A percentile compares a stretch with the other conserved stretches of the same genome.
These are phyloP conservation scores for Agonum fuliginosum DNA, from an alignment of 2,888 invertebrate species.

Conservation along the genomic window DNA sequence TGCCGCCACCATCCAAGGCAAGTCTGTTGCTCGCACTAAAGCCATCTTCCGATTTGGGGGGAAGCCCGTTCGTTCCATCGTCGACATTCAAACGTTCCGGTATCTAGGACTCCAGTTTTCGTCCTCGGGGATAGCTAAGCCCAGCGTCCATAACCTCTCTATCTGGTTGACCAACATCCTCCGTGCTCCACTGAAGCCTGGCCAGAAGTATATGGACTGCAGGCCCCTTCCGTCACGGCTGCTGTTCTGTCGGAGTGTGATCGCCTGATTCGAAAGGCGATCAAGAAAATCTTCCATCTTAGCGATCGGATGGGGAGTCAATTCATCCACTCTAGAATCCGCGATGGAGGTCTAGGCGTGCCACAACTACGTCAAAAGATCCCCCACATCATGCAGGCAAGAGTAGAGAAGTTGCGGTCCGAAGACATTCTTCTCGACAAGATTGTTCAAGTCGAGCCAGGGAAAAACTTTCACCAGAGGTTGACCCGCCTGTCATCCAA, in stretches of 20 bases:
- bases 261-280: slow-evolving; percentile 64
- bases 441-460: not conserved
- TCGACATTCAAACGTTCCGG: slow-evolving; percentile 58
- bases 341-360: slow-evolving; percentile 19
- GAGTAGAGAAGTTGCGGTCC: not conserved
- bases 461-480: not conserved
- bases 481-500: not conserved
- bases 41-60: slow-evolving; percentile 34
- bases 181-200: slow-evolving; percentile 69
- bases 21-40: slow-evolving; percentile 21
- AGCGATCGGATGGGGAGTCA: slow-evolving; percentile 49
- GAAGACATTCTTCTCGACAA: not conserved
- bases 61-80: not conserved
- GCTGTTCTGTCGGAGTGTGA: slow-evolving; percentile 66
- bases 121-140: slow-evolving; percentile 60
- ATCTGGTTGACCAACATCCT: slow-evolving; percentile 64
- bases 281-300: slow-evolving; percentile 66
- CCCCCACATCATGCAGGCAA: not conserved
- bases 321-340: slow-evolving; percentile 7
- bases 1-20: slow-evolving; percentile 39
- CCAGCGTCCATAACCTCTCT: slow-evolving; percentile 49
- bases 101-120: slow-evolving; percentile 67
- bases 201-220: slow-evolving; percentile 69
- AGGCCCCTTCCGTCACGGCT: slow-evolving; percentile 64
- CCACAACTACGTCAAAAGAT: not conserved